Evolutionary conservation across 2,888 invertebrate genomes (phyloP), one percentile per base, ranked within the genome.

Genomic region (Matsumyia berberina): DNA sequence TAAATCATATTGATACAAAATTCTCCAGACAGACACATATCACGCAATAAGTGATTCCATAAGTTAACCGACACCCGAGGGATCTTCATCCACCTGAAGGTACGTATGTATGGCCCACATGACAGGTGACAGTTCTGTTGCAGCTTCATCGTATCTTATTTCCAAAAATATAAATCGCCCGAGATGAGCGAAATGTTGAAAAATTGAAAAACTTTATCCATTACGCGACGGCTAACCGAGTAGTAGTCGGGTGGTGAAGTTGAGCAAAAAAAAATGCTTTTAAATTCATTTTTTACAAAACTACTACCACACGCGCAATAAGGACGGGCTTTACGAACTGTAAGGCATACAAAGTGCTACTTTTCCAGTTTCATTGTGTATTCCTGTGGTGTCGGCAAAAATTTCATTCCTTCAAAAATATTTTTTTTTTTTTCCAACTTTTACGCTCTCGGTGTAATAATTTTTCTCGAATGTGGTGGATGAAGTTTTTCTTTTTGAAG

Each of bases 141-240:
- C 35, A 7, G 35, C 35, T 35, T 11, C 35, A 35, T 35, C 11
- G 9, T 11, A 35, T 35, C 2, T 7, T 35, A 35, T 9, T 9
- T 35, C 35, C 35, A 2, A 24, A 24, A 24, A 9, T 35, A 35
- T 7, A 24, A 24, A 24, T 24, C 35, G 35, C 7, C 9, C 2
- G 35, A 35, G 11, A 35, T 7, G 11, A 35, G 11, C 2, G 6
- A 7, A 35, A 35, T 2, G 11, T 35, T 35, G 35, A 35, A 35
- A 35, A 35, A 35, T 35, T 35, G 35, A 35, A 35, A 35, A 35
- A 35, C 35, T 35, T 35, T 35, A 35, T 35, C 35, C 35, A 35
- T 35, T 35, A 35, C 35, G 9, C 2, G 35, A 35, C 35, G 35
- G 7, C 11, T 35, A 35, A 35, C 7, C 1, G 24, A 24, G 24